Evolutionary conservation across 2,797 vertebrate genomes (phyloP).

Genomic region (Sus cebifrons): DNA sequence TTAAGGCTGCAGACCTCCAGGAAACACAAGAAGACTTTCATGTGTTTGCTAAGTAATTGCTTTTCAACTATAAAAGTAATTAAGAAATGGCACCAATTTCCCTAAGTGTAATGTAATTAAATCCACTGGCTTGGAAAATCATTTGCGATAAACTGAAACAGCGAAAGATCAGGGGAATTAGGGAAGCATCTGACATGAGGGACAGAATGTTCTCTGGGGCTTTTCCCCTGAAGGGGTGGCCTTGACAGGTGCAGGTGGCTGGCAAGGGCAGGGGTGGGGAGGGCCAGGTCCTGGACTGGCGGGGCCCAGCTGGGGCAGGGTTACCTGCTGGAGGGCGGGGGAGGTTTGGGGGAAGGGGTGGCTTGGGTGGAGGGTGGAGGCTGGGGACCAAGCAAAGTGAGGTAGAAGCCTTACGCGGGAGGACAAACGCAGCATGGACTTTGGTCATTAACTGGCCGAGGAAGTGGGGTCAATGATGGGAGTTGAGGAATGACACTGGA

Average conservation of each 20-base stretch:
- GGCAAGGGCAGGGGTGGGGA: neutral
- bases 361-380: neutral
- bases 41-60: constrained; percentile 84
- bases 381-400: rapidly evolving
- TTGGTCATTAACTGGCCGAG: neutral
- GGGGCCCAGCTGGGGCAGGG: neutral
- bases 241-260: neutral
- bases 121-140: constrained; percentile 82
- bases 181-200: neutral
- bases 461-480: neutral
- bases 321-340: neutral
- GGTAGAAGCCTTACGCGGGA: neutral
- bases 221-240: neutral
- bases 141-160: constrained; percentile 60
- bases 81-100: constrained; percentile 86
- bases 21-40: constrained; percentile 75
- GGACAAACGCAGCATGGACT: neutral
- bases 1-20: neutral
- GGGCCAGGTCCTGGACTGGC: neutral
- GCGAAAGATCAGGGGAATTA: constrained; percentile 54
- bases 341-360: no score
- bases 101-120: constrained; percentile 84
- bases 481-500: neutral
- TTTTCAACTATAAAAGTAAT: constrained; percentile 84
- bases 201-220: neutral